Percentiles rank a stretch among this genome's conserved stretches.
These are phyloP conservation scores for Aphaenogaster floridana DNA, from an alignment of 1,140 invertebrate species.

Conservation along the genomic window DNA sequence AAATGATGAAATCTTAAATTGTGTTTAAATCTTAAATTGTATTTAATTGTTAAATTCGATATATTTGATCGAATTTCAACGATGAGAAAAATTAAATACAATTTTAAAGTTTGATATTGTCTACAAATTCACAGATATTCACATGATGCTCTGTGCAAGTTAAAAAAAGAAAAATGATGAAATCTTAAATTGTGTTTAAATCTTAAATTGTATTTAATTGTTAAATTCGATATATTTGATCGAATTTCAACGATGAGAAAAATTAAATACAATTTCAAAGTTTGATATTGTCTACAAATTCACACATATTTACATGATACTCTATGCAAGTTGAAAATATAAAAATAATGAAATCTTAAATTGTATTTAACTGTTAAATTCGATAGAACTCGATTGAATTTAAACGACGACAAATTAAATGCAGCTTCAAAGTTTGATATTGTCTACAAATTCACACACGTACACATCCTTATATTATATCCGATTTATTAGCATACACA, in stretches of 20 bases:
- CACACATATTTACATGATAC: too few relatives aligned
- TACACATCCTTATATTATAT: not conserved
- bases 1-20: not conserved
- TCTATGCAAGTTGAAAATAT: not conserved
- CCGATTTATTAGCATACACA: slow-evolving; percentile 27
- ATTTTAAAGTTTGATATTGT: not conserved
- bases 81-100: not conserved
- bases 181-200: not conserved
- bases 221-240: not conserved
- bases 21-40: not conserved
- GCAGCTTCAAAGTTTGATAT: not conserved
- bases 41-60: not conserved
- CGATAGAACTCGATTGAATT: not conserved
- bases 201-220: not conserved
- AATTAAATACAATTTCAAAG: not conserved
- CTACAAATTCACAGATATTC: not conserved
- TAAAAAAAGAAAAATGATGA: not conserved
- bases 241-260: not conserved
- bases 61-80: too few relatives aligned
- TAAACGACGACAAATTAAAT: not conserved
- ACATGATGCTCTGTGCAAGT: not conserved
- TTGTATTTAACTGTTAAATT: not conserved
- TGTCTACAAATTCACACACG: not conserved
- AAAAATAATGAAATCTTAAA: not conserved
- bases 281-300: not conserved